Conservation (phyloP, 2,888 invertebrate species). For the Lasiommata megera region DNA sequence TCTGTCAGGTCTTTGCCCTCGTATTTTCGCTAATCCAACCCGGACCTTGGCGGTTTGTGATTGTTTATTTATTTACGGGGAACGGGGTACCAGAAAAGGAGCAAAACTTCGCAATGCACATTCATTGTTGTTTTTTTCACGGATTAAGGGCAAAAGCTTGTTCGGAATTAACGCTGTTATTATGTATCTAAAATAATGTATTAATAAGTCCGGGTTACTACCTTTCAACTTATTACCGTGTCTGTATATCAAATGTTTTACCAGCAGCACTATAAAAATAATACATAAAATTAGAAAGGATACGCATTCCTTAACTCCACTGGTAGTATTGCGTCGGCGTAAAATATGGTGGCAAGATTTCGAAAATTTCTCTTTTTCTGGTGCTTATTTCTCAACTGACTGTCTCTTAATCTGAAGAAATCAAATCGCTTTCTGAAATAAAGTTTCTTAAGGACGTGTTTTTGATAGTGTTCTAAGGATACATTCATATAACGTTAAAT, state of each 20-base stretch:
- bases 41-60: constrained; percentile 7
- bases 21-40: constrained; percentile 12
- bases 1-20: constrained; percentile 11
- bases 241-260: neutral
- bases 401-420: too few relatives aligned
- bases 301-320: neutral
- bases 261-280: neutral
- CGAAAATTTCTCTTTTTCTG: neutral
- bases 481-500: too few relatives aligned
- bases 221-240: neutral
- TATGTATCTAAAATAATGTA: neutral
- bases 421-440: too few relatives aligned
- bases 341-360: neutral
- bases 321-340: neutral
- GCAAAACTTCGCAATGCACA: neutral
- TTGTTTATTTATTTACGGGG: constrained; percentile 2
- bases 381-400: too few relatives aligned
- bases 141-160: neutral
- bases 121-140: neutral
- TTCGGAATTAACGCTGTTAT: neutral
- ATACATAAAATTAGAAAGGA: neutral
- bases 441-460: too few relatives aligned
- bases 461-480: too few relatives aligned
- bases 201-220: neutral
- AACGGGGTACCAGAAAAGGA: neutral